Conservation (phyloP, 1,140 invertebrate genomes). For the Hypothenemus hampei region DNA sequence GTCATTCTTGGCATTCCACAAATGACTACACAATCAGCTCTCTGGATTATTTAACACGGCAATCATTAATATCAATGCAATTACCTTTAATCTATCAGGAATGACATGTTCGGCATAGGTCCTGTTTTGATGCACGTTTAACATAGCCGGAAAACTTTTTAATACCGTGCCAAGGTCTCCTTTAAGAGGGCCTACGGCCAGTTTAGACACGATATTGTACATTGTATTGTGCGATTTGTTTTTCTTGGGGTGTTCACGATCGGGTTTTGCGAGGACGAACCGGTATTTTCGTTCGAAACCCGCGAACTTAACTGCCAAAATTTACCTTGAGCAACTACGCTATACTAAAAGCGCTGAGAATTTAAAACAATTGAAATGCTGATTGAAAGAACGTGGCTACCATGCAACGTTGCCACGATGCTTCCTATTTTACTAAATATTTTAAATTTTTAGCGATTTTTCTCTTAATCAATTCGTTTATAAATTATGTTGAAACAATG, state of each 20-base stretch:
- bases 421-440: too few species aligned
- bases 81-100: constrained; percentile 68
- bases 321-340: not conserved
- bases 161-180: constrained; percentile 34
- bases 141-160: constrained; percentile 40
- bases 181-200: constrained; percentile 28
- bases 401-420: not conserved
- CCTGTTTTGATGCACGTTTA: constrained; percentile 37
- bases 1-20: too few species aligned
- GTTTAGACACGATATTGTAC: constrained; percentile 40
- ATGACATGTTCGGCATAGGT: constrained; percentile 74
- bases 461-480: too few species aligned
- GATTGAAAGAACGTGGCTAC: not conserved
- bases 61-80: too few species aligned
- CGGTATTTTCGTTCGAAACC: not conserved
- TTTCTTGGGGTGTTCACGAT: too few species aligned
- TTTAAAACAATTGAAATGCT: too few species aligned
- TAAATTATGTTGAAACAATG: too few species aligned
- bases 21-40: too few species aligned
- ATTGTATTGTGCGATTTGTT: too few species aligned
- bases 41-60: too few species aligned
- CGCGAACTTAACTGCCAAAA: not conserved
- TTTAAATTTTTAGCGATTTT: too few species aligned
- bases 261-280: not conserved
- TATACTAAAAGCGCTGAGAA: not conserved